Conservation (phyloP, 2,888 invertebrate genomes). For the Nephrotoma appendiculata region DNA sequence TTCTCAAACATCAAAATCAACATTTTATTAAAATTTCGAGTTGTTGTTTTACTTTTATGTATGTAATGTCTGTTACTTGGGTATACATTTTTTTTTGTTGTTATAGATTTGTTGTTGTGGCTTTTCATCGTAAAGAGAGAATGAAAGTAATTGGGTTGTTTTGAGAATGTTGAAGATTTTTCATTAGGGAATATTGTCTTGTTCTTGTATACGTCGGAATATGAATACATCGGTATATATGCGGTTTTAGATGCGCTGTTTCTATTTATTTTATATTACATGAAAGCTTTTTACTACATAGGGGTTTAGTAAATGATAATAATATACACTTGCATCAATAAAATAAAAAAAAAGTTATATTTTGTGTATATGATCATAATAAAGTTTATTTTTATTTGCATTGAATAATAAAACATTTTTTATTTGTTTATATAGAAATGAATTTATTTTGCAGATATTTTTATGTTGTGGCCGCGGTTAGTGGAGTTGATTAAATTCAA, state of each 20-base stretch:
- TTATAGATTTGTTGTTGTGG: not conserved
- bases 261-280: not conserved
- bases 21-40: not conserved
- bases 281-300: not conserved
- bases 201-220: not conserved
- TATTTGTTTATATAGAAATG: not conserved
- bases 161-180: not conserved
- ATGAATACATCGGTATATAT: not conserved
- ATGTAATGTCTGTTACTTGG: not conserved
- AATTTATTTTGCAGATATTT: not conserved
- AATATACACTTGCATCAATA: not conserved
- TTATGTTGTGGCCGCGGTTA: not conserved
- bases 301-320: not conserved
- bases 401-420: not conserved
- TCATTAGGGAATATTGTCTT: not conserved
- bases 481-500: not conserved
- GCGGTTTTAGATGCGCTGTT: not conserved
- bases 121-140: not conserved
- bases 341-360: not conserved
- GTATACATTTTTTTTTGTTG: not conserved
- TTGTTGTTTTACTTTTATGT: not conserved
- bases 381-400: not conserved
- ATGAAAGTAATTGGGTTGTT: not conserved
- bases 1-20: not conserved
- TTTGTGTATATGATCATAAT: not conserved